These are phyloP conservation scores for Anoplius nigerrimus DNA, from an alignment of 2,888 invertebrate genomes.

Conservation along the genomic window DNA sequence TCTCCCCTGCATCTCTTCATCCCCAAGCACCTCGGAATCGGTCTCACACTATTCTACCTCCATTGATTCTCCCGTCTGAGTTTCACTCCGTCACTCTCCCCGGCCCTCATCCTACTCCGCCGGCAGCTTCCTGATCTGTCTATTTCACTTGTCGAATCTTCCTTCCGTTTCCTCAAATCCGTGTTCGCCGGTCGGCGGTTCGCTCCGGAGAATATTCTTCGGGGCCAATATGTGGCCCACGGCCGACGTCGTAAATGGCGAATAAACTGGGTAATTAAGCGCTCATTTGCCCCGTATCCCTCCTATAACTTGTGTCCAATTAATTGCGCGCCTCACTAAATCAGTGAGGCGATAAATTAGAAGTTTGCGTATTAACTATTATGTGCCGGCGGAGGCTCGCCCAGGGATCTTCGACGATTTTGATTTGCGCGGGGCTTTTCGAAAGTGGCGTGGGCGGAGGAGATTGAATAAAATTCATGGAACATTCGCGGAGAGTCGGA, in stretches of 20 bases:
- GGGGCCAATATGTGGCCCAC: background rate
- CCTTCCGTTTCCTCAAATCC: slow-evolving; percentile 21
- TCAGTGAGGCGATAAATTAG: slow-evolving; percentile 31
- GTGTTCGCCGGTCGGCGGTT: slow-evolving; percentile 3
- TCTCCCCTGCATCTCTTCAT: background rate
- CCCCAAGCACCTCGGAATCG: too few species aligned
- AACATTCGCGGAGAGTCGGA: too few species aligned
- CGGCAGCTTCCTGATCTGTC: slow-evolving; percentile 11
- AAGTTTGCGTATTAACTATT: slow-evolving; percentile 37
- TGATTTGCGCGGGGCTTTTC: slow-evolving; percentile 7
- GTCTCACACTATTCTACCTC: background rate
- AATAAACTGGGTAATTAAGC: slow-evolving; percentile 27
- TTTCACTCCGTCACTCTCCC: slow-evolving; percentile 19
- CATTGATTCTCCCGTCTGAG: slow-evolving; percentile 31
- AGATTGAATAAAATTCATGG: too few species aligned
- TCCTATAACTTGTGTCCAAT: slow-evolving; percentile 31
- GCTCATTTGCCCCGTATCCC: slow-evolving; percentile 21
- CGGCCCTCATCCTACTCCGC: slow-evolving; percentile 5
- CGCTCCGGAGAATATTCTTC: background rate
- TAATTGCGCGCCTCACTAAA: slow-evolving; percentile 33
- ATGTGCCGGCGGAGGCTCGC: slow-evolving; percentile 7
- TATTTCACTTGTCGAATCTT: slow-evolving; percentile 22
- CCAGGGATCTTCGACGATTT: slow-evolving; percentile 28
- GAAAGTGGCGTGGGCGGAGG: background rate
- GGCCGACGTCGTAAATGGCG: slow-evolving; percentile 19